These are phyloP conservation scores for Strigops habroptila DNA, from an alignment of 2,113 vertebrate species.

Conservation along the genomic window DNA sequence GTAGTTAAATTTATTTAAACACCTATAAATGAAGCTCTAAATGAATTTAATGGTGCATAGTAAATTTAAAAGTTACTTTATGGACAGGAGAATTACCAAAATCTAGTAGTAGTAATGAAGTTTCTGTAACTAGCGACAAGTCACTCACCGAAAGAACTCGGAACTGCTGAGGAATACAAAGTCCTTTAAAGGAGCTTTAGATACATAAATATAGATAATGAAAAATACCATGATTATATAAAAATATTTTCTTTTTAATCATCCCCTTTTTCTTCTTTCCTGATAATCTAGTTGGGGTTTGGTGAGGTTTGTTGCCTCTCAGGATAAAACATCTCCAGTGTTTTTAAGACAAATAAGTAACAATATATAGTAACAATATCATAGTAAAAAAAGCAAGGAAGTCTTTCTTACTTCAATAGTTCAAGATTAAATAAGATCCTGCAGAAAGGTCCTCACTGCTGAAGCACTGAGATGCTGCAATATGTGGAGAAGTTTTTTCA, in stretches of 20 bases:
- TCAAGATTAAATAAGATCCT: neutral
- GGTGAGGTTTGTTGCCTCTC: neutral
- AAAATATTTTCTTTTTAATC: neutral
- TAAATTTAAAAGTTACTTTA: constrained; percentile 61
- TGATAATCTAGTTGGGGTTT: neutral
- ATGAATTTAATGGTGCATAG: constrained; percentile 48
- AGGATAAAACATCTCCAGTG: neutral
- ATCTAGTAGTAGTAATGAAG: constrained; percentile 1
- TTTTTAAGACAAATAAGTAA: neutral
- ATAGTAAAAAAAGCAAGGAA: neutral
- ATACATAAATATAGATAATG: neutral
- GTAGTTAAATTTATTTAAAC: constrained; percentile 64
- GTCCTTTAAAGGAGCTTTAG: neutral
- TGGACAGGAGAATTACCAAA: constrained; percentile 29
- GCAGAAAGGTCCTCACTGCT: neutral
- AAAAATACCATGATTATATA: neutral
- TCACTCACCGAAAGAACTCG: neutral
- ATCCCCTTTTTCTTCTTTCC: neutral
- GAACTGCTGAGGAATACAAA: neutral
- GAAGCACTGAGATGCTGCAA: neutral
- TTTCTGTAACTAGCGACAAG: neutral
- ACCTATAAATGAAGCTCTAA: constrained; percentile 38
- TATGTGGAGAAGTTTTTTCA: neutral
- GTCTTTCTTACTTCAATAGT: neutral
- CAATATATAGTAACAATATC: neutral